phyloP scores from a whole-genome alignment of 2,113 vertebrate genomes.

The Phalacrocorax pelagicus region DNA sequence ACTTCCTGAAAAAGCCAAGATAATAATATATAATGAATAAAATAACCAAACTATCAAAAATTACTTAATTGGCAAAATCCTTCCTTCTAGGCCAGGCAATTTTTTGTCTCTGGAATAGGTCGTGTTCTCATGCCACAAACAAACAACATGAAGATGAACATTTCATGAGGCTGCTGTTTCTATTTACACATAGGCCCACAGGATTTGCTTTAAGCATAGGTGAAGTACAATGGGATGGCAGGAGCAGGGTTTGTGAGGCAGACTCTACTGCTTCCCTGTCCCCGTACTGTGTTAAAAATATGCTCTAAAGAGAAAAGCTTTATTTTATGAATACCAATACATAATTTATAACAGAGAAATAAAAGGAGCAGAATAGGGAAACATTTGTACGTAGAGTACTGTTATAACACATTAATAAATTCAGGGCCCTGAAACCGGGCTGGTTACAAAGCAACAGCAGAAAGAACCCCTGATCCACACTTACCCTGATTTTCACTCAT shows the following conservation, averaged over 20 bases:
- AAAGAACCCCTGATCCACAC: neutral
- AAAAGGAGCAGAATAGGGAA: neutral
- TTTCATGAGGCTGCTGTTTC: neutral
- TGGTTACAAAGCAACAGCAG: neutral
- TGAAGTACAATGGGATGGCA: neutral
- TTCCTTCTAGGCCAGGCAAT: neutral
- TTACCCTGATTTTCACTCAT: neutral
- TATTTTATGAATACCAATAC: neutral
- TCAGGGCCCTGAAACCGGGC: neutral
- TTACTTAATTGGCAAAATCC: neutral
- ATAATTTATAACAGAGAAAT: constrained; percentile 19
- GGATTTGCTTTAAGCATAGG: neutral
- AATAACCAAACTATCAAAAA: neutral
- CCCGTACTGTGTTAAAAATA: neutral
- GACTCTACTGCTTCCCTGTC: neutral
- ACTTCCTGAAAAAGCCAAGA: neutral
- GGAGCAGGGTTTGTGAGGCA: neutral
- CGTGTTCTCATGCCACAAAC: neutral
- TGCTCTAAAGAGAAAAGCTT: neutral
- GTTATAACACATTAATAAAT: neutral
- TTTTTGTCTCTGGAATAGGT: neutral
- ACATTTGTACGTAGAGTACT: neutral
- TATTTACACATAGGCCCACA: neutral
- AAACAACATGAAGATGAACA: neutral
- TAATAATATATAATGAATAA: neutral